Conservation (phyloP, 2,113 vertebrate genomes). For the Rhinoptilus africanus region DNA sequence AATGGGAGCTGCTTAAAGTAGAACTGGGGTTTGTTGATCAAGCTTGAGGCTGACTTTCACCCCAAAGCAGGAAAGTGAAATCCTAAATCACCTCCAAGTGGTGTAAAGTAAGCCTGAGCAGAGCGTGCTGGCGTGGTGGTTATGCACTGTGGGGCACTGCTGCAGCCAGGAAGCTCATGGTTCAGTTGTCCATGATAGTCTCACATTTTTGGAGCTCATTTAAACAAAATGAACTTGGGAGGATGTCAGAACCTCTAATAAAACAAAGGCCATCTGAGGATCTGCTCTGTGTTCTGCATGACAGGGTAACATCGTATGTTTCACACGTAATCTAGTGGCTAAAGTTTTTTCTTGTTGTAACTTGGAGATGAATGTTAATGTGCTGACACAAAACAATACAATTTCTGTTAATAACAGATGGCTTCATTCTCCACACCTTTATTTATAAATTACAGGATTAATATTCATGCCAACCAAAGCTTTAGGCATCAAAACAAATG, state of each 20-base stretch:
- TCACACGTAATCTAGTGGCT: not conserved
- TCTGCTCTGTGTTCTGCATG: not conserved
- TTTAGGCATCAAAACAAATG: constrained; percentile 34
- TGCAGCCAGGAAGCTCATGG: not conserved
- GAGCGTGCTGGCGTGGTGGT: fast-evolving
- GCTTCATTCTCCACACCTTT: constrained; percentile 18
- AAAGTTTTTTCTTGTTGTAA: constrained; percentile 32
- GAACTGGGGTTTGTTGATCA: fast-evolving
- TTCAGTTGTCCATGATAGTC: not conserved
- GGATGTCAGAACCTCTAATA: not conserved
- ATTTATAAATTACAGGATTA: constrained; percentile 44
- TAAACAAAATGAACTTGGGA: not conserved
- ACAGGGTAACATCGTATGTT: not conserved
- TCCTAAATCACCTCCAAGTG: not conserved
- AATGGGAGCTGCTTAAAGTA: not conserved
- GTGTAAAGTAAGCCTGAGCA: not conserved
- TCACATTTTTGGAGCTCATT: not conserved
- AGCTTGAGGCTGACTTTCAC: not conserved
- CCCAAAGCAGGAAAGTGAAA: not conserved
- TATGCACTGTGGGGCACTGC: fast-evolving
- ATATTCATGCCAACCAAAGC: not conserved
- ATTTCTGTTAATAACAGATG: constrained; percentile 49
- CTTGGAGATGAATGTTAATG: constrained; percentile 1
- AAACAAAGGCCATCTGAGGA: not conserved
- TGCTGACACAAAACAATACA: not conserved